phyloP scores from a whole-genome alignment of 2,888 invertebrate species.

The Luperina testacea region DNA sequence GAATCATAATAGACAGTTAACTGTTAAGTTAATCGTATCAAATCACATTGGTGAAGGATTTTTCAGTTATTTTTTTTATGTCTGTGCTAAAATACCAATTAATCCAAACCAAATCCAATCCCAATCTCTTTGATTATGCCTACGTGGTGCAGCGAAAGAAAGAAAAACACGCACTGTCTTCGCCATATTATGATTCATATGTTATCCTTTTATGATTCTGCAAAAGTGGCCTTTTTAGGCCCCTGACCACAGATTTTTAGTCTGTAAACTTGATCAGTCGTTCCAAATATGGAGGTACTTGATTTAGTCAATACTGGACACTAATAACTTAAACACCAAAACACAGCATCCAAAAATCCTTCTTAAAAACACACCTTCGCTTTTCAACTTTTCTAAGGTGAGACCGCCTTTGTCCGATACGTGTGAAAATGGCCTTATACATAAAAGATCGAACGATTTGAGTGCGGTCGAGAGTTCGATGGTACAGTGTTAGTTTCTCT shows the following conservation, averaged over 20 bases:
- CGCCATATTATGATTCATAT: too few relatives aligned
- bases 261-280: neutral
- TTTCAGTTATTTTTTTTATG: too few relatives aligned
- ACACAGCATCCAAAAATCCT: conserved; percentile 4
- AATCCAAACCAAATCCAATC: too few relatives aligned
- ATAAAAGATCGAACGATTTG: conserved; percentile 67
- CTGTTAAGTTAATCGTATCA: too few relatives aligned
- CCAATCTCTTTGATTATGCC: too few relatives aligned
- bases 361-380: conserved; percentile 21
- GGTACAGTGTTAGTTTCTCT: conserved; percentile 53
- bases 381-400: conserved; percentile 34
- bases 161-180: too few relatives aligned
- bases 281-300: neutral
- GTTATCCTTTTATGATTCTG: too few relatives aligned
- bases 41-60: too few relatives aligned
- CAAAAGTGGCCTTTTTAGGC: too few relatives aligned
- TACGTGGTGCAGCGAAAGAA: too few relatives aligned
- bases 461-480: conserved; percentile 58
- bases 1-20: too few relatives aligned
- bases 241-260: neutral
- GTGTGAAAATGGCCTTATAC: conserved; percentile 67
- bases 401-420: conserved; percentile 55
- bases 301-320: neutral
- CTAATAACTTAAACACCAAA: neutral
- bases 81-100: too few relatives aligned